Base-by-base conservation (phyloP, 2,113 vertebrate species). In the Scomber scombrus region DNA sequence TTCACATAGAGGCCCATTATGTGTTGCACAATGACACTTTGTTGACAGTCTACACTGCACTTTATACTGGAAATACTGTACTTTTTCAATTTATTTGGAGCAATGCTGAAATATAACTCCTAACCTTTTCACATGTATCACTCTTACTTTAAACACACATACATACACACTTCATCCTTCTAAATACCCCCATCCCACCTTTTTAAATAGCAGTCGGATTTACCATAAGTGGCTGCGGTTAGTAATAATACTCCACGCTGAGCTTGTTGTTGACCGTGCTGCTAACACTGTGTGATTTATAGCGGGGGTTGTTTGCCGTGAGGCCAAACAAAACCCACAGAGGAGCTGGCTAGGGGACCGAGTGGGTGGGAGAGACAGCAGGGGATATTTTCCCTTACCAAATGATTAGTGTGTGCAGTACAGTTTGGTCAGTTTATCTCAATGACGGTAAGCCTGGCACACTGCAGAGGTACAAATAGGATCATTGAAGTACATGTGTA, bases 221-320 rank as follows among this genome's bases (percentile, higher is more conserved):
- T 58, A 56, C 66, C 43, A 69, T 40, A 61, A 81, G 58, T 78
- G 68, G 69, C 76, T 64, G 54, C 58, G 73, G 69, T 80, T 46
- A 62, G 80, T 68, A 71, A 75, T 80, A 56, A 64, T 29, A 58
- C 18, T 55, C 9, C 62, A 65, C 14, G 78, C 75, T 80, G 66
- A 29, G 51, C 61, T 78, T 54, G 57, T 50, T 76, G 60, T 68
- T 78, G 72, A 63, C 78, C 50, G 26, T n/a, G 19, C 64, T 54
- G 51, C 56, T 73, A 57, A 75, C 2, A 13, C 65, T 51, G 71
- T 60, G 12, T 85, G 81, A 86, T 92, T 92, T 81, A 88, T 78
- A 15, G 67, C 1, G 26, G 18, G 51, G 50, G 23, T 65, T 70
- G 80, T 77, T 85, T 81, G 82, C 75, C 15, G 40, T 56, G 54